These are phyloP conservation scores for Drosophila emarginata DNA, from an alignment of 2,888 invertebrate genomes.

Conservation along the genomic window DNA sequence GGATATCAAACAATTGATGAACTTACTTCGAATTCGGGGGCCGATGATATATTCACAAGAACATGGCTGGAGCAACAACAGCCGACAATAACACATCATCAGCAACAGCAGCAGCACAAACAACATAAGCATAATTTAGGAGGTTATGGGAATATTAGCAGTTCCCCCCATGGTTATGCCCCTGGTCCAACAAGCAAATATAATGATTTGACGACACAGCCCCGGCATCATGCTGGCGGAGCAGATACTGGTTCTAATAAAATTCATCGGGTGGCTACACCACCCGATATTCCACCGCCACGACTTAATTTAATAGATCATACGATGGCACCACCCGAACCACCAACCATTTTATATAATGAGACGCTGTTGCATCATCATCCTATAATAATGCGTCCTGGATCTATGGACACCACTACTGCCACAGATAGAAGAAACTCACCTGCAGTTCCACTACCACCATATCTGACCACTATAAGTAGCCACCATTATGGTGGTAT, in stretches of 20 bases:
- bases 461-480: slow-evolving; percentile 26
- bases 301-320: slow-evolving; percentile 65
- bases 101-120: slow-evolving; percentile 40
- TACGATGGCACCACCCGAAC: slow-evolving; percentile 68
- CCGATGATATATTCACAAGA: slow-evolving; percentile 71
- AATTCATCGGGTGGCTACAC: slow-evolving; percentile 61
- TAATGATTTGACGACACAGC: slow-evolving; percentile 63
- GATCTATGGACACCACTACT: slow-evolving; percentile 50
- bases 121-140: slow-evolving; percentile 50
- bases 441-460: slow-evolving; percentile 12
- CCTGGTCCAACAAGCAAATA: slow-evolving; percentile 50
- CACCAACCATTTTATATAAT: slow-evolving; percentile 67
- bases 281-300: slow-evolving; percentile 77
- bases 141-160: slow-evolving; percentile 59
- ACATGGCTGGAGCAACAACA: slow-evolving; percentile 68
- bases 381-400: slow-evolving; percentile 9
- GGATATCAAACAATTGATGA: slow-evolving; percentile 78
- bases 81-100: slow-evolving; percentile 19
- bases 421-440: slow-evolving; percentile 32
- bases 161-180: slow-evolving; percentile 45
- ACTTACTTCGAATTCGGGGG: slow-evolving; percentile 71
- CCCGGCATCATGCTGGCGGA: slow-evolving; percentile 57
- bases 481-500: slow-evolving; percentile 52
- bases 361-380: slow-evolving; percentile 50
- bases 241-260: slow-evolving; percentile 12